Conservation (phyloP, 2,797 vertebrate species). For the Lerista edwardsae region DNA sequence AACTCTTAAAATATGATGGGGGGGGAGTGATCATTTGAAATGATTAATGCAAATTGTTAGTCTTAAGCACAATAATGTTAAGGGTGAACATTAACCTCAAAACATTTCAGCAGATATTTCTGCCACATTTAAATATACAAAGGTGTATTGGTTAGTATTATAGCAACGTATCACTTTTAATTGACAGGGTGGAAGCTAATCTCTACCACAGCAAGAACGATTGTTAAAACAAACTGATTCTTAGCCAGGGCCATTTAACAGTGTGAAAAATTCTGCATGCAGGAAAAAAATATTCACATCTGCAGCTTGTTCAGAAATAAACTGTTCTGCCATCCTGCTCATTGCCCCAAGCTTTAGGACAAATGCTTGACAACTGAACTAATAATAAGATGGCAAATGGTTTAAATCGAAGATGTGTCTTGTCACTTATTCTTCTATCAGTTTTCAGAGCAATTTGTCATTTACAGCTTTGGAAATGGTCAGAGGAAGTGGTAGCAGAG, state of each 20-base stretch:
- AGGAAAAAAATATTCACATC: not conserved
- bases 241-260: not conserved
- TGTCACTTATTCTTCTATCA: conserved; percentile 20
- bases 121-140: not conserved
- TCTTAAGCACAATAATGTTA: not conserved
- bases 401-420: conserved; percentile 31
- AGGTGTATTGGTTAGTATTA: not conserved
- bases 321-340: not conserved
- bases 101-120: not conserved
- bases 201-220: not conserved
- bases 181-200: not conserved
- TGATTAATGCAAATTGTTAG: no score
- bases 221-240: conserved; percentile 2
- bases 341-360: conserved; percentile 24
- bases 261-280: not conserved
- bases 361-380: conserved; percentile 38
- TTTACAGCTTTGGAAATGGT: conserved; percentile 38
- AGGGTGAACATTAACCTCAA: not conserved
- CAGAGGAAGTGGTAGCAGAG: conserved; percentile 13
- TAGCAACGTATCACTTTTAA: conserved; percentile 10
- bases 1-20: not conserved
- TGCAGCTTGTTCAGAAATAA: conserved; percentile 3
- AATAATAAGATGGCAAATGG: conserved; percentile 17
- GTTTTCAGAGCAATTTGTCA: conserved; percentile 47
- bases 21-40: not conserved